Percentiles rank a stretch among this genome's conserved stretches.
Conservation (phyloP, 2,797 vertebrate species). For the Nothura maculosa region DNA sequence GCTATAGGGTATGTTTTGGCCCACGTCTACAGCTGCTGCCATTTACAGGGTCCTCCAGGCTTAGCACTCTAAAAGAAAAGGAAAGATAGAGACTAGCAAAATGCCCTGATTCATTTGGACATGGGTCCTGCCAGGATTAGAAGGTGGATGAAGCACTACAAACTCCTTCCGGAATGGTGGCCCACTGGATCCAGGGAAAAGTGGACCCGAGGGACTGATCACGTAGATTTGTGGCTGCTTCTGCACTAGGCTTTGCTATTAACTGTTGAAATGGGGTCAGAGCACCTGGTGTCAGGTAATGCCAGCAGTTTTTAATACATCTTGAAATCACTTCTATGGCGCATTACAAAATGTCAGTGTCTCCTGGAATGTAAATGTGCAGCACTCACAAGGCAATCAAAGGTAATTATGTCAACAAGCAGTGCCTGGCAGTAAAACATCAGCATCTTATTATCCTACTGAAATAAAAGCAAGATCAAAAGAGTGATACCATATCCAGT, state of each 20-base stretch:
- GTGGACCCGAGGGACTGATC: not conserved
- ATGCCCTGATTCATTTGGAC: not conserved
- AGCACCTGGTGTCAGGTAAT: not conserved
- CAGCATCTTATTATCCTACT: constrained; percentile 55
- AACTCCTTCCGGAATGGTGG: not conserved
- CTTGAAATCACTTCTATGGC: not conserved
- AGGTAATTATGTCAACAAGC: constrained; percentile 63
- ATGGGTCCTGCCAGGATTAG: not conserved
- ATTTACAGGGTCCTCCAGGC: constrained; percentile 1
- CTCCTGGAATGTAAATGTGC: constrained; percentile 44
- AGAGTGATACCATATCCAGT: constrained; percentile 1
- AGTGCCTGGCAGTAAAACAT: constrained; percentile 19
- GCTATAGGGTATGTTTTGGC: constrained; percentile 30
- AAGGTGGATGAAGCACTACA: not conserved
- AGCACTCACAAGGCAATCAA: constrained; percentile 48
- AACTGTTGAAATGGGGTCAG: not conserved
- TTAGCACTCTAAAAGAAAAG: not conserved
- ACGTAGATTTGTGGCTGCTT: not conserved
- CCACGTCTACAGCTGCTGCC: constrained; percentile 16
- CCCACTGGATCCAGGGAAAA: not conserved
- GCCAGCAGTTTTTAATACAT: not conserved
- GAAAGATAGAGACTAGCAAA: not conserved
- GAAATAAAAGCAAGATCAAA: constrained; percentile 58
- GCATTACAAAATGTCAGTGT: not conserved
- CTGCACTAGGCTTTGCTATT: not conserved